Evolutionary conservation across 2,888 invertebrate genomes (phyloP), one percentile per base, ranked within the genome.

Genomic region (Platycheirus albimanus): DNA sequence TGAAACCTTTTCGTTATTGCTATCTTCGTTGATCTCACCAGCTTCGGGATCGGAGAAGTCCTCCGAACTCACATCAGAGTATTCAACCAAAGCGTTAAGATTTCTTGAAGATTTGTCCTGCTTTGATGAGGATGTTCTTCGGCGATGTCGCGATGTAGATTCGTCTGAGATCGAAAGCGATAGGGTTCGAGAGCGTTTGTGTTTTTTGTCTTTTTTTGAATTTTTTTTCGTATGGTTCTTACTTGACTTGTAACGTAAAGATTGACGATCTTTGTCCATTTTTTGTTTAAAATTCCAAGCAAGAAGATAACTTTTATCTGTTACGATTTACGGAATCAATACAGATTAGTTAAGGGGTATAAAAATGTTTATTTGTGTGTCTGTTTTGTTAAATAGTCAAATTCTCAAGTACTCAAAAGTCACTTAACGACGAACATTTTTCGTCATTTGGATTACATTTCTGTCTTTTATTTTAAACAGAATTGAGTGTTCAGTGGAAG

Each of bases 61-160:
- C 90, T 97, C 97, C 11, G 97, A 97, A 91, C 97, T 97, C 33
- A 97, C 97, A 91, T 97, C 97, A 13, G 97, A 97, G 91, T 97
- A 97, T 90, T 97, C 97, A 36, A 90, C 91, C 66, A 90, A 87
- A 43, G 85, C 83, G 43, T 76, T 70, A 13, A 61, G 38, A 38
- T 4, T 64, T 41, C 63, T 45, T 1, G 72, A 19, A 10, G 69
- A 67, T n/a, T 67, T 80, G 0, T 79, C 79, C 41, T 8, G 17
- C 28, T 76, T 84, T 17, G 10, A 71, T 7, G 84, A 84, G 5
- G 75, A 51, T 41, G 64, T 71, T 43, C 61, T 51, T 7, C 47
- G 69, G 2, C 69, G 54, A 33, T 52, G 74, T 20, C 43, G 74
- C 8, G 49, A 17, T 17, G 52, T 51, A 69, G 70, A 47, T 33